Conservation (phyloP, 2,888 invertebrate species). For the Mechanitis mazaeus region DNA sequence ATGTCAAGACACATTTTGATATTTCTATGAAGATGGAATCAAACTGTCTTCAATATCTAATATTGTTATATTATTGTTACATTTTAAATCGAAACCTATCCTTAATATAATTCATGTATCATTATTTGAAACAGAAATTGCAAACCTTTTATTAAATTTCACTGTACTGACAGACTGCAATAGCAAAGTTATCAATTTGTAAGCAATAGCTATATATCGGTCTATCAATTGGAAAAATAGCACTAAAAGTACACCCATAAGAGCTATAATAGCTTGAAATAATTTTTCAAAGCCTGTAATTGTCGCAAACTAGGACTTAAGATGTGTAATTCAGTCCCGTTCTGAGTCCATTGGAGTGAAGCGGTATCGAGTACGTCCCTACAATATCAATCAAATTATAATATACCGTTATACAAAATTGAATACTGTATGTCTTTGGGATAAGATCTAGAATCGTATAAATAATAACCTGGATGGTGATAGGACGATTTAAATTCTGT, state of each 20-base stretch:
- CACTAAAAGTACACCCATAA: conserved; percentile 26
- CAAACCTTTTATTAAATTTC: conserved; percentile 50
- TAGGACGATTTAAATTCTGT: conserved; percentile 73
- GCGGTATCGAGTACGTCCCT: conserved; percentile 64
- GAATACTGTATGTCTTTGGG: conserved; percentile 40
- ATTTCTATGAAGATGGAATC: no score
- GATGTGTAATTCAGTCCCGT: conserved; percentile 73
- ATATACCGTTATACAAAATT: conserved; percentile 44
- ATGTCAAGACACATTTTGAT: no score
- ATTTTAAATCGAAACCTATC: no score
- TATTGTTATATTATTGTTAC: no score
- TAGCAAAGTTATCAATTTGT: conserved; percentile 54
- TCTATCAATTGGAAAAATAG: conserved; percentile 16
- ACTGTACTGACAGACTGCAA: conserved; percentile 44
- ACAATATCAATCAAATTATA: conserved; percentile 73
- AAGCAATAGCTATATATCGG: conserved; percentile 45
- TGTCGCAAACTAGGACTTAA: conserved; percentile 64
- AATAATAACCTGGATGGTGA: conserved; percentile 55
- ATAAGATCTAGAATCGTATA: conserved; percentile 45
- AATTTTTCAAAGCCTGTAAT: conserved; percentile 44
- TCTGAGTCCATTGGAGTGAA: conserved; percentile 65
- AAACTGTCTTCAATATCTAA: no score
- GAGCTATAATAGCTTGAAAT: conserved; percentile 30
- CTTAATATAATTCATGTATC: conserved; percentile 19
- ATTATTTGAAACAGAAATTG: conserved; percentile 23